phyloP scores from a whole-genome alignment of 2,797 vertebrate species.

The Sardinella longiceps region DNA sequence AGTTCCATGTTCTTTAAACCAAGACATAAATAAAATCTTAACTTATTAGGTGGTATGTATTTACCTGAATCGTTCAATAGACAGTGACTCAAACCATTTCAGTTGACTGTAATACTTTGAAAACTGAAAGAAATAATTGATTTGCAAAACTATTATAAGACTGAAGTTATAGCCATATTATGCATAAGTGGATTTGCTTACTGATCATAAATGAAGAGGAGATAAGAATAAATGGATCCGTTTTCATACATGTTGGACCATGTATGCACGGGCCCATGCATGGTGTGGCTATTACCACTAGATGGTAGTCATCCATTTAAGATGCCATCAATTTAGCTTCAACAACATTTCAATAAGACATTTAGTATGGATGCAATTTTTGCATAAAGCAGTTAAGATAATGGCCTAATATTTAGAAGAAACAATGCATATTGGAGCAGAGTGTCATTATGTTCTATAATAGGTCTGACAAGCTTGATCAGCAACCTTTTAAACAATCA shows the following conservation, averaged over 20 bases:
- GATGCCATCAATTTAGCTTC: no score
- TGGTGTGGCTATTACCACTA: no score
- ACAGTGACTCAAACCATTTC: slow-evolving; percentile 59
- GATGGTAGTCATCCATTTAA: no score
- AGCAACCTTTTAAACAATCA: no score
- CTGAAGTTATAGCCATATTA: no score
- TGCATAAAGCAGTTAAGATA: no score
- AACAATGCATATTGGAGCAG: no score
- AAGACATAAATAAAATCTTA: background rate
- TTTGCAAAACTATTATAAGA: background rate
- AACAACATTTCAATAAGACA: no score
- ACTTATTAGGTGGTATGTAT: background rate
- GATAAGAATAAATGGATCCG: background rate
- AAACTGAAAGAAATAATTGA: slow-evolving; percentile 60
- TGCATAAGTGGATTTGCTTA: background rate
- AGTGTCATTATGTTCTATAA: no score
- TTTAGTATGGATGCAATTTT: no score
- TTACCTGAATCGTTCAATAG: slow-evolving; percentile 55
- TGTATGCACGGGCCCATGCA: background rate
- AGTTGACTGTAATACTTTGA: slow-evolving; percentile 54
- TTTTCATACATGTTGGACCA: background rate
- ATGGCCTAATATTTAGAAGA: no score
- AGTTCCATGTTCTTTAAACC: background rate
- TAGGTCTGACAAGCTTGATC: no score
- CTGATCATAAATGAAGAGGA: background rate